Percentiles rank a stretch among this genome's conserved stretches.
Evolutionary conservation across 2,888 invertebrate species (phyloP).

Genomic region (Ennomos fuscantarius): DNA sequence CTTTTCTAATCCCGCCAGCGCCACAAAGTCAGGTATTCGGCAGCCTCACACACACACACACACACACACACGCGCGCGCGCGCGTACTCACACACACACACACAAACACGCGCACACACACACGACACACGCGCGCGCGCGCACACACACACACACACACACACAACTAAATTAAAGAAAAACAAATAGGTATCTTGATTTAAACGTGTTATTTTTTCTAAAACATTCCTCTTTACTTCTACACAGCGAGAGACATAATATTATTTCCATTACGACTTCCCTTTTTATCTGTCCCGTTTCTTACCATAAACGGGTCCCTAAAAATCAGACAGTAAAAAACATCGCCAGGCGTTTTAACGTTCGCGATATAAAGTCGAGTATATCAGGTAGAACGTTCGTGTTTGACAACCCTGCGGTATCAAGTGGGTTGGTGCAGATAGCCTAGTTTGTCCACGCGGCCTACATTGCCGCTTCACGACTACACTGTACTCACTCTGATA

Average conservation of each 20-base stretch:
- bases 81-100: too few species aligned
- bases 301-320: constrained; percentile 9
- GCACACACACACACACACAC: too few species aligned
- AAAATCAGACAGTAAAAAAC: constrained; percentile 14
- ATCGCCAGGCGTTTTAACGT: constrained; percentile 11
- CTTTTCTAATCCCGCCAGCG: too few species aligned
- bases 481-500: constrained; percentile 5
- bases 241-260: not conserved
- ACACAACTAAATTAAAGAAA: too few species aligned
- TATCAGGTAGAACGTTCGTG: constrained; percentile 2
- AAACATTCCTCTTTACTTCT: too few species aligned
- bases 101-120: too few species aligned
- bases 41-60: too few species aligned
- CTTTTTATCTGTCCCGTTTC: constrained; percentile 3
- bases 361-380: not conserved
- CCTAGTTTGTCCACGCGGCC: constrained; percentile 52
- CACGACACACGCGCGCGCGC: too few species aligned
- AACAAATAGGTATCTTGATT: too few species aligned
- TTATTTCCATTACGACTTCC: not conserved
- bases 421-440: constrained; percentile 51
- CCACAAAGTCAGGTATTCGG: too few species aligned
- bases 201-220: too few species aligned
- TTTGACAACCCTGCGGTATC: constrained; percentile 42
- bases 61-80: too few species aligned
- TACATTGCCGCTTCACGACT: constrained; percentile 38